A percentile compares a stretch with the other conserved stretches of the same genome.
phyloP scores from a whole-genome alignment of 2,113 vertebrate species.

The Elephas maximus region DNA sequence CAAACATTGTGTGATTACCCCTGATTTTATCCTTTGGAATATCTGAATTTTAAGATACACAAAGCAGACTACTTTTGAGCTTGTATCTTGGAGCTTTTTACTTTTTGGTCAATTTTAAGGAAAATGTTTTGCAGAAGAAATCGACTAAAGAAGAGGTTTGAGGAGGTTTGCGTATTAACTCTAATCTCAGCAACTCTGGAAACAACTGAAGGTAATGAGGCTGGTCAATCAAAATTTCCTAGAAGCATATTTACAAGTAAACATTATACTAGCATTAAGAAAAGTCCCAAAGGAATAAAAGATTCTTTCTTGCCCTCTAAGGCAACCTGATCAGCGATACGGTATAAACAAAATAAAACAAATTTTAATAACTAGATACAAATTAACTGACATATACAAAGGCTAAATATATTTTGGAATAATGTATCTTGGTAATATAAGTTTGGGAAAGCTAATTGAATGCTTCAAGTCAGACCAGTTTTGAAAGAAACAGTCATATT shows the following conservation, averaged over 20 bases:
- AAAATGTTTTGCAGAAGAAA: conserved; percentile 19
- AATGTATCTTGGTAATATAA: not conserved
- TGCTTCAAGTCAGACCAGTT: not conserved
- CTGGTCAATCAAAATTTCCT: not conserved
- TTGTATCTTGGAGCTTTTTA: not conserved
- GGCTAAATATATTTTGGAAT: not conserved
- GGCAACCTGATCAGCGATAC: not conserved
- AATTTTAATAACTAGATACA: not conserved
- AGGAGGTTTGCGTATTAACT: not conserved
- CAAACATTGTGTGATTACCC: not conserved
- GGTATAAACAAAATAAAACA: not conserved
- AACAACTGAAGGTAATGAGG: not conserved
- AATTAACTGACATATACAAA: not conserved
- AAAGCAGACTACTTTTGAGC: not conserved
- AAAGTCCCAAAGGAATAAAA: not conserved
- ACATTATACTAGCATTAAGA: not conserved
- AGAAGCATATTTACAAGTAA: not conserved
- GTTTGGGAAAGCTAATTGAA: conserved; percentile 7
- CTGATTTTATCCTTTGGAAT: not conserved
- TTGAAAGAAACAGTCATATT: not conserved
- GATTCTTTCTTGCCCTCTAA: not conserved
- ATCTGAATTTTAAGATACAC: conserved; percentile 20
- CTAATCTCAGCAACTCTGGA: conserved; percentile 27
- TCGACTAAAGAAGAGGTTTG: not conserved
- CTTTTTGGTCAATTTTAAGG: conserved; percentile 1